Conservation (phyloP, 2,888 invertebrate genomes). For the Oscheius onirici region DNA sequence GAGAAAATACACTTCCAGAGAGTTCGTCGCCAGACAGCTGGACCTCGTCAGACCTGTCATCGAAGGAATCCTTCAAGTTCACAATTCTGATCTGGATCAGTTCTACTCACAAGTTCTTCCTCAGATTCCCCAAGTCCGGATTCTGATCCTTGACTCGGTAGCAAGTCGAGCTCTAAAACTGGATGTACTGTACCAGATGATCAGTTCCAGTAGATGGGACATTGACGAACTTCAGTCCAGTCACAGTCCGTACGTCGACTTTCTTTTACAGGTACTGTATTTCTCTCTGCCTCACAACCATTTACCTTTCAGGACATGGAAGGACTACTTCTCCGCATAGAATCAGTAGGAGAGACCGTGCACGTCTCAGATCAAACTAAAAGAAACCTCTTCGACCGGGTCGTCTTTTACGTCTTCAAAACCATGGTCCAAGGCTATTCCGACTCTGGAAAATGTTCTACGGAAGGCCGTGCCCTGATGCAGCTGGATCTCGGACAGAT, state of each 20-base stretch:
- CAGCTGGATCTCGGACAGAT: conserved; percentile 96
- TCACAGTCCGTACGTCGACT: conserved; percentile 85
- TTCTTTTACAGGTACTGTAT: conserved; percentile 70
- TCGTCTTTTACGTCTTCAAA: conserved; percentile 85
- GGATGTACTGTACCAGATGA: conserved; percentile 79
- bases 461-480: conserved; percentile 95
- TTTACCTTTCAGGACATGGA: conserved; percentile 54
- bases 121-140: conserved; percentile 35
- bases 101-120: conserved; percentile 59
- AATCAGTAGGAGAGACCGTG: conserved; percentile 35
- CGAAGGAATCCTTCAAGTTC: conserved; percentile 79
- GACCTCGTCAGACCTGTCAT: conserved; percentile 85
- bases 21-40: conserved; percentile 88
- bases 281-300: not conserved
- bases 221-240: conserved; percentile 86
- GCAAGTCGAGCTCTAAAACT: conserved; percentile 56
- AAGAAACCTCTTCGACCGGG: conserved; percentile 83
- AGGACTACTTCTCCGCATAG: conserved; percentile 49
- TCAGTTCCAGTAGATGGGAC: conserved; percentile 89
- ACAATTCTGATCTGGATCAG: conserved; percentile 33
- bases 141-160: conserved; percentile 47
- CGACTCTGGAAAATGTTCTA: conserved; percentile 86
- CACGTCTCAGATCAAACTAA: conserved; percentile 34
- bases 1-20: conserved; percentile 72
- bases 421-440: conserved; percentile 90